Percentiles rank a stretch among this genome's conserved stretches.
These are phyloP conservation scores for Parochlus steinenii DNA, from an alignment of 2,888 invertebrate genomes.

Conservation along the genomic window DNA sequence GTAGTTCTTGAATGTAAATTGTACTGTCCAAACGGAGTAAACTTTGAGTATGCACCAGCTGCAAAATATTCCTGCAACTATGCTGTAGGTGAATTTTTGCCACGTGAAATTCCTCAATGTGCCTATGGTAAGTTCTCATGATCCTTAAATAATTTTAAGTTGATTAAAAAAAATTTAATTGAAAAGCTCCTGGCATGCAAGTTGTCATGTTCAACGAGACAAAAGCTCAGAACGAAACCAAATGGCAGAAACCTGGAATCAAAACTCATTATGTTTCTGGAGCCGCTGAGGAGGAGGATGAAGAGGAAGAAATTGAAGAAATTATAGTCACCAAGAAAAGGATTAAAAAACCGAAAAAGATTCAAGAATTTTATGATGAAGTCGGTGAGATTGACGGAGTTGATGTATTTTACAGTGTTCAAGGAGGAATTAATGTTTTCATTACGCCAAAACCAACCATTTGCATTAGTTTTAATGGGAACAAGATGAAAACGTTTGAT, in stretches of 20 bases:
- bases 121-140: slow-evolving; percentile 35
- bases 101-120: slow-evolving; percentile 57
- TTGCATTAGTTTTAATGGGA: slow-evolving; percentile 67
- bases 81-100: slow-evolving; percentile 44
- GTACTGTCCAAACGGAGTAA: slow-evolving; percentile 45
- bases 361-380: neutral
- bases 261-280: neutral
- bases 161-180: neutral
- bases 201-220: no score
- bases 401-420: slow-evolving; percentile 1
- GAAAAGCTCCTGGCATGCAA: neutral
- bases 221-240: slow-evolving; percentile 1
- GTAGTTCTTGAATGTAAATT: slow-evolving; percentile 45
- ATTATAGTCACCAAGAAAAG: slow-evolving; percentile 5
- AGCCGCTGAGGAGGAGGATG: neutral
- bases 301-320: slow-evolving; percentile 10
- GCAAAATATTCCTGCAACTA: slow-evolving; percentile 48
- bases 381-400: neutral
- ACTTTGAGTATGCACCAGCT: slow-evolving; percentile 43
- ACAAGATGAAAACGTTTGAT: slow-evolving; percentile 74
- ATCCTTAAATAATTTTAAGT: neutral
- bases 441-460: slow-evolving; percentile 41
- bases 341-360: slow-evolving; percentile 5
- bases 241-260: slow-evolving; percentile 1
- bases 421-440: slow-evolving; percentile 8